These are phyloP conservation scores for Buceros bicornis DNA, from an alignment of 2,797 vertebrate genomes.

Conservation along the genomic window DNA sequence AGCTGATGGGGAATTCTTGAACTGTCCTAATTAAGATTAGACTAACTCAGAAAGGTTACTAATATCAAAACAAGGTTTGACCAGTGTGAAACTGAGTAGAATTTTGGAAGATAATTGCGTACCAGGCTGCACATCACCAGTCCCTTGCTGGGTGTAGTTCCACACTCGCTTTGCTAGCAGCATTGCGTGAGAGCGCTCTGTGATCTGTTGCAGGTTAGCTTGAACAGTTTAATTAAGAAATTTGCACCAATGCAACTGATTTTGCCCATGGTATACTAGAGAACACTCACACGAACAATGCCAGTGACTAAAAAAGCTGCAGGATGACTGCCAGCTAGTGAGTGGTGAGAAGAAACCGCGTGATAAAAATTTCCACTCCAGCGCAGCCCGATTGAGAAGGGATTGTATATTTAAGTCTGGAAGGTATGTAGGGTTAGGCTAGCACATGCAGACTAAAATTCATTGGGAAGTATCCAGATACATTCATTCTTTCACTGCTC, in stretches of 20 bases:
- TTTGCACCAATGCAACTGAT: background rate
- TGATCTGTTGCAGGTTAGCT: background rate
- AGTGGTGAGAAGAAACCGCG: background rate
- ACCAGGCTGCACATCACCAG: background rate
- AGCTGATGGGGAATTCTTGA: background rate
- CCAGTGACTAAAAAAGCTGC: background rate
- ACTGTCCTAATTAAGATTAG: background rate
- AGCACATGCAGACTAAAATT: background rate
- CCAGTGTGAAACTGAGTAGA: background rate
- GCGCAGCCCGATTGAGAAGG: background rate
- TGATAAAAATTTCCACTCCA: background rate
- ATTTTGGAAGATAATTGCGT: background rate
- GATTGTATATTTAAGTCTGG: background rate
- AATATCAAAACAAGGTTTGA: background rate
- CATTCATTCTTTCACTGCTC: background rate
- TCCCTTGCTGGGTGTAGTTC: background rate
- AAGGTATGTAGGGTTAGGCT: background rate
- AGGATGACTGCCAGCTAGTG: constrained; percentile 8
- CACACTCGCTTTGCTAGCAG: background rate
- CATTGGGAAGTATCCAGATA: background rate
- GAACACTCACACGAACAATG: background rate
- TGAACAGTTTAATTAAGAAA: background rate
- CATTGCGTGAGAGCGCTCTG: background rate
- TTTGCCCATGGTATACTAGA: background rate
- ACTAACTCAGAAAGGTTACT: background rate